Conservation (phyloP, 2,797 vertebrate genomes). For the Lerista edwardsae region DNA sequence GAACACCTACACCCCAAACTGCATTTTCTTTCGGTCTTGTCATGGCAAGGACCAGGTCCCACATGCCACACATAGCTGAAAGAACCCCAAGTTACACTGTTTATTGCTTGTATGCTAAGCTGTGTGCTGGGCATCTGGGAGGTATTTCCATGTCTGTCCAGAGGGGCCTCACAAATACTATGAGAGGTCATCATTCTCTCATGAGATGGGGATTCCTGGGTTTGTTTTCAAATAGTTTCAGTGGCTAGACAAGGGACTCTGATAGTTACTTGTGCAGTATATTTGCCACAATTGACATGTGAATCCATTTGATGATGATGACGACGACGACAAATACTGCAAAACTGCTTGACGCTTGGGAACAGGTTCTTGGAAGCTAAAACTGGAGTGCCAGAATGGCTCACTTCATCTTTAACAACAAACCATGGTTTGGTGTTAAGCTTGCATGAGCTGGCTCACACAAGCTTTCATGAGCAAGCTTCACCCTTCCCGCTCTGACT, state of each 20-base stretch:
- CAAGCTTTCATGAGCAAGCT: background rate
- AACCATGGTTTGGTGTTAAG: background rate
- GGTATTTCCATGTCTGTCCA: background rate
- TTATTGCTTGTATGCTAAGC: constrained; percentile 1
- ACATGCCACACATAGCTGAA: background rate
- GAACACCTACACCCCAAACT: constrained; percentile 48
- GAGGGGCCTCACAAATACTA: no score
- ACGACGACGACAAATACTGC: background rate
- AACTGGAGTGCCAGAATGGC: background rate
- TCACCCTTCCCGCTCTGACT: background rate
- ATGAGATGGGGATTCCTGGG: background rate
- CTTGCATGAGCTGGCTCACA: no score
- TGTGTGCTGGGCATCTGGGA: background rate
- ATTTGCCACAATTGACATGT: background rate
- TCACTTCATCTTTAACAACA: background rate
- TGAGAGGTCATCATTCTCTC: background rate
- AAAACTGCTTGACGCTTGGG: background rate
- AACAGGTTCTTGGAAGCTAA: background rate
- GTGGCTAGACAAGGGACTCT: no score
- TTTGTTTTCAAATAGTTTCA: background rate
- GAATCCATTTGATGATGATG: background rate
- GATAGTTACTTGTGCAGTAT: no score
- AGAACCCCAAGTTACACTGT: no score
- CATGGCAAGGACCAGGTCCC: constrained; percentile 41
- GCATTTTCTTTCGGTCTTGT: constrained; percentile 27